A percentile compares a stretch with the other conserved stretches of the same genome.
Conservation (phyloP, 2,113 vertebrate species). For the Lonchura striata region DNA sequence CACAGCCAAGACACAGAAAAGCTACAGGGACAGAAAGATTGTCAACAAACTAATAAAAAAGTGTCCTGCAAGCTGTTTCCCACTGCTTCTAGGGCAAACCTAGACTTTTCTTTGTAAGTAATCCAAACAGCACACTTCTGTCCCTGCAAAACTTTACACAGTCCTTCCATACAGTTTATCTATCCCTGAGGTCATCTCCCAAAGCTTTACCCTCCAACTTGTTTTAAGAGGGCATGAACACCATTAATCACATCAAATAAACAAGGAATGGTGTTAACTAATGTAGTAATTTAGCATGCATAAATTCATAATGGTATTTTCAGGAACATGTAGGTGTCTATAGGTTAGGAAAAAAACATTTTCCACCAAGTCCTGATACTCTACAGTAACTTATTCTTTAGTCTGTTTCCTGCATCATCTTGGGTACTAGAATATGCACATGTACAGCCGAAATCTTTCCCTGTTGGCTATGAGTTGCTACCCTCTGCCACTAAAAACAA, state of each 20-base stretch:
- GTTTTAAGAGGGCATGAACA: not conserved
- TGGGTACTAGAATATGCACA: not conserved
- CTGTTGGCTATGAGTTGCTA: not conserved
- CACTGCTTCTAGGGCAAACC: not conserved
- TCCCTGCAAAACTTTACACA: not conserved
- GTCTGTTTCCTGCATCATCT: not conserved
- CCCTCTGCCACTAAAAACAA: not conserved
- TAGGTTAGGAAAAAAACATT: not conserved
- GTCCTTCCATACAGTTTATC: not conserved
- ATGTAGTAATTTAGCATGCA: not conserved
- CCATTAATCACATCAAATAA: not conserved
- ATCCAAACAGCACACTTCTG: not conserved
- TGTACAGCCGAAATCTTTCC: not conserved
- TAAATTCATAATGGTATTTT: not conserved
- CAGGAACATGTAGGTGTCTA: not conserved
- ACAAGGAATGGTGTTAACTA: not conserved
- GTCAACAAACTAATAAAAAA: not conserved
- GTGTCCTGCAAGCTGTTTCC: not conserved
- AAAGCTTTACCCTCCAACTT: not conserved
- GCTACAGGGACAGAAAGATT: not conserved
- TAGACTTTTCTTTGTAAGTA: not conserved
- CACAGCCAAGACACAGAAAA: not conserved
- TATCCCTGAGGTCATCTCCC: not conserved
- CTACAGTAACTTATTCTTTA: not conserved
- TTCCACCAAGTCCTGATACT: not conserved